Evolutionary conservation across 2,888 invertebrate species (phyloP).

Genomic region (Flexamia atlantica): DNA sequence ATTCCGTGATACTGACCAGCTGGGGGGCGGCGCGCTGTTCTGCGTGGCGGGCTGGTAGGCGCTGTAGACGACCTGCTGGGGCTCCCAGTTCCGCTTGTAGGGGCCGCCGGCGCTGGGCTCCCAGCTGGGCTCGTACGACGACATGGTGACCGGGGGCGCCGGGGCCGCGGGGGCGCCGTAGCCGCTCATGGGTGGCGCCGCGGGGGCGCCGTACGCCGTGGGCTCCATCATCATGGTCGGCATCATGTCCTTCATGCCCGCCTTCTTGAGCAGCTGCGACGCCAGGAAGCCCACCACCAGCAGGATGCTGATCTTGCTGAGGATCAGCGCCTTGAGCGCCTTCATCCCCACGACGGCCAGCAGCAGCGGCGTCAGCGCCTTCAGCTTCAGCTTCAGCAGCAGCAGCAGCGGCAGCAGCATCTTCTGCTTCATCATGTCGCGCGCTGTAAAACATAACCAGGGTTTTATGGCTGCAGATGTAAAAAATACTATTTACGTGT

Average conservation of each 20-base stretch:
- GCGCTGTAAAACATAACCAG: constrained; percentile 77
- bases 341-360: constrained; percentile 88
- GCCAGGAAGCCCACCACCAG: constrained; percentile 90
- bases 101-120: constrained; percentile 79
- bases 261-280: constrained; percentile 82
- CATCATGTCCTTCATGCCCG: constrained; percentile 74
- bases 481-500: no score
- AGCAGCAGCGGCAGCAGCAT: constrained; percentile 87
- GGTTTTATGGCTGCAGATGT: no score
- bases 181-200: constrained; percentile 70
- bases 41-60: constrained; percentile 69
- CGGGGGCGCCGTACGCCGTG: constrained; percentile 78
- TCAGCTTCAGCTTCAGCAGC: constrained; percentile 89
- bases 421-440: constrained; percentile 88
- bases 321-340: constrained; percentile 89
- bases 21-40: constrained; percentile 67
- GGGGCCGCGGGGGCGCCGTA: constrained; percentile 66
- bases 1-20: constrained; percentile 23
- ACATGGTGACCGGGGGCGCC: constrained; percentile 61
- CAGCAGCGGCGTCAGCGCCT: constrained; percentile 90
- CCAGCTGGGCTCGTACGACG: constrained; percentile 65
- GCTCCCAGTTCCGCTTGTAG: constrained; percentile 85
- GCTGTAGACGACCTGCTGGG: constrained; percentile 72
- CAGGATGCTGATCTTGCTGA: constrained; percentile 88
- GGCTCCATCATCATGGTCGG: constrained; percentile 77